phyloP scores from a whole-genome alignment of 2,797 vertebrate genomes.

The Pteronotus mesoamericanus region DNA sequence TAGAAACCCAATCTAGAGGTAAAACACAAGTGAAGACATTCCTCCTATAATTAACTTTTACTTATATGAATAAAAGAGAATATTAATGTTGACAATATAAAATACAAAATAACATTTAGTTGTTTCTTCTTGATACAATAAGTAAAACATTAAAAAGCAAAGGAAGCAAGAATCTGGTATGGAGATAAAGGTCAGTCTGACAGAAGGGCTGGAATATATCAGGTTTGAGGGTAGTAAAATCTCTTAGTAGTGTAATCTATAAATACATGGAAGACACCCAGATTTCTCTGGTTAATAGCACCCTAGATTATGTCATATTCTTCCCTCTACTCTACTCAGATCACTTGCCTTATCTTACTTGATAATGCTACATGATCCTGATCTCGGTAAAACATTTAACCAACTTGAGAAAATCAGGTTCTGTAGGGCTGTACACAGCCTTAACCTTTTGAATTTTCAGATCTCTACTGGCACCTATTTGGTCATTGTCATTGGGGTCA shows the following conservation, averaged over 20 bases:
- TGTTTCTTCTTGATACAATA: background rate
- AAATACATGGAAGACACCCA: background rate
- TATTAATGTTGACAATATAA: background rate
- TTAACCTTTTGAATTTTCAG: background rate
- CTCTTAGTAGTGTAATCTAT: background rate
- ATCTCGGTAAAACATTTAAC: background rate
- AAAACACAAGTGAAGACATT: background rate
- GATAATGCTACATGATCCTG: background rate
- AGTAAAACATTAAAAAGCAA: background rate
- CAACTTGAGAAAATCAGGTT: constrained; percentile 10
- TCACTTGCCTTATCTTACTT: background rate
- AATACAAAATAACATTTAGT: background rate
- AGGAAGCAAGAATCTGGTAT: background rate
- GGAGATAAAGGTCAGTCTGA: background rate
- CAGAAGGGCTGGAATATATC: background rate
- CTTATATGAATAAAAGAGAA: background rate
- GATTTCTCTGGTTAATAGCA: background rate
- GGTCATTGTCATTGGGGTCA: background rate
- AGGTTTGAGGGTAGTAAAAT: background rate
- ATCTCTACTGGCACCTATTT: background rate
- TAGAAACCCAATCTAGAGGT: background rate
- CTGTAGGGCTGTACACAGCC: background rate
- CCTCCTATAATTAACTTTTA: background rate
- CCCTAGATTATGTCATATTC: background rate
- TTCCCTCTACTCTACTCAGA: background rate